Evolutionary conservation across 2,113 vertebrate genomes (phyloP).

Genomic region (Tetrao urogallus): DNA sequence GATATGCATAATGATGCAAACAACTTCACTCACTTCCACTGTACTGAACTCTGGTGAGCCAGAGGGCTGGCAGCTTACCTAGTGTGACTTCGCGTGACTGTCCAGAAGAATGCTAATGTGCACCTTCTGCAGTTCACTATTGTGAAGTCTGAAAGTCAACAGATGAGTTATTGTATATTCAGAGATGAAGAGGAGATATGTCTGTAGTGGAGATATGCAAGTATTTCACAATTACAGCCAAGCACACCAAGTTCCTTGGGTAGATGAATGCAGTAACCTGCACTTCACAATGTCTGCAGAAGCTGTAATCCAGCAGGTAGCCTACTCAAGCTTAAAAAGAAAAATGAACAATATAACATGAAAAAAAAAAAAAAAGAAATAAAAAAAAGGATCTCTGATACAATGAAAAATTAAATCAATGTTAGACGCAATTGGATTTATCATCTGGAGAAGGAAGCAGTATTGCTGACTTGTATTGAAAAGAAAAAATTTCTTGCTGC

Average conservation of each 20-base stretch:
- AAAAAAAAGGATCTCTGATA: not conserved
- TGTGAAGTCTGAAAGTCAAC: not conserved
- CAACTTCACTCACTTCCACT: not conserved
- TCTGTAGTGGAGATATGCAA: not conserved
- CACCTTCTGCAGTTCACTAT: not conserved
- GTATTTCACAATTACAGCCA: not conserved
- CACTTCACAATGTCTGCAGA: not conserved
- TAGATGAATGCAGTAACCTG: not conserved
- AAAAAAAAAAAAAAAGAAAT: not conserved
- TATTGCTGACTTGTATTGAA: not conserved
- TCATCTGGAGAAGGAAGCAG: not conserved
- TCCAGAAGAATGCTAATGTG: not conserved
- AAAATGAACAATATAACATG: not conserved
- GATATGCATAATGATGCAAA: not conserved
- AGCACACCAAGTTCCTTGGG: not conserved
- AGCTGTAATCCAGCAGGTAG: not conserved
- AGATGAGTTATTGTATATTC: not conserved
- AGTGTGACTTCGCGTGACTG: not conserved
- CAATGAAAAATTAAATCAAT: not conserved
- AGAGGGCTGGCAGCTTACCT: conserved; percentile 26
- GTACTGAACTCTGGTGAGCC: not conserved
- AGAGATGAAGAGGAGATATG: not conserved
- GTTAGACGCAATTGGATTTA: not conserved
- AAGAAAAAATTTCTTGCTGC: not conserved
- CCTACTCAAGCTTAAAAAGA: not conserved